Conservation (phyloP, 2,797 vertebrate species). For the Botia kubotai region DNA sequence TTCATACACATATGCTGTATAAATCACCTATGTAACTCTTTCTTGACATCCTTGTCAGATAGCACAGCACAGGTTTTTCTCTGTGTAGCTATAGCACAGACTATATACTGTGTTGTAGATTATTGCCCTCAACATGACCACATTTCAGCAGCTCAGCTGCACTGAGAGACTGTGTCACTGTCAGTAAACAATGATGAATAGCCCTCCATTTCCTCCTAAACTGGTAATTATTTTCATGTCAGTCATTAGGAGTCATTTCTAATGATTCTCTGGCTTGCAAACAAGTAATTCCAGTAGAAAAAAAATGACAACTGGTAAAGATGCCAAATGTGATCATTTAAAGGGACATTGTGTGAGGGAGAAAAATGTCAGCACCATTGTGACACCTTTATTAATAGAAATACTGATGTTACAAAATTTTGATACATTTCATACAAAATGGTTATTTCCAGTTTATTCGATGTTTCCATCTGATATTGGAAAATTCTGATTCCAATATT, state of each 20-base stretch:
- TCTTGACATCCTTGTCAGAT: neutral
- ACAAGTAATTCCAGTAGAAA: slow-evolving; percentile 1
- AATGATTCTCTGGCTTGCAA: slow-evolving; percentile 21
- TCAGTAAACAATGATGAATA: slow-evolving; percentile 38
- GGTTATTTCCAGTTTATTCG: neutral
- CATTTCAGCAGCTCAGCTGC: slow-evolving; percentile 12
- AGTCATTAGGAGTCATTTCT: slow-evolving; percentile 19
- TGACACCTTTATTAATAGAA: neutral
- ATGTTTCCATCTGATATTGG: too few species aligned
- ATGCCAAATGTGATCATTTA: neutral
- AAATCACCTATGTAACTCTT: neutral
- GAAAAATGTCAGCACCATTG: neutral
- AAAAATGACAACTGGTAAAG: slow-evolving; percentile 2
- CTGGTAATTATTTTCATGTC: slow-evolving; percentile 16
- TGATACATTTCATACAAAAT: neutral
- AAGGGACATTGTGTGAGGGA: neutral
- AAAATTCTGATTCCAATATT: too few species aligned
- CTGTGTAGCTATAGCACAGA: neutral
- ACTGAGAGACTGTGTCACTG: slow-evolving; percentile 14
- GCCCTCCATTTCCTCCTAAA: slow-evolving; percentile 25
- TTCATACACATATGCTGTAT: neutral
- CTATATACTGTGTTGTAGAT: slow-evolving; percentile 5
- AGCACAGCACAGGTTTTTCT: neutral
- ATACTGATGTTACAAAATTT: neutral
- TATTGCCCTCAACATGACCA: neutral